A percentile compares a stretch with the other conserved stretches of the same genome.
These are phyloP conservation scores for Phoebastria nigripes DNA, from an alignment of 2,797 vertebrate genomes.

Conservation along the genomic window DNA sequence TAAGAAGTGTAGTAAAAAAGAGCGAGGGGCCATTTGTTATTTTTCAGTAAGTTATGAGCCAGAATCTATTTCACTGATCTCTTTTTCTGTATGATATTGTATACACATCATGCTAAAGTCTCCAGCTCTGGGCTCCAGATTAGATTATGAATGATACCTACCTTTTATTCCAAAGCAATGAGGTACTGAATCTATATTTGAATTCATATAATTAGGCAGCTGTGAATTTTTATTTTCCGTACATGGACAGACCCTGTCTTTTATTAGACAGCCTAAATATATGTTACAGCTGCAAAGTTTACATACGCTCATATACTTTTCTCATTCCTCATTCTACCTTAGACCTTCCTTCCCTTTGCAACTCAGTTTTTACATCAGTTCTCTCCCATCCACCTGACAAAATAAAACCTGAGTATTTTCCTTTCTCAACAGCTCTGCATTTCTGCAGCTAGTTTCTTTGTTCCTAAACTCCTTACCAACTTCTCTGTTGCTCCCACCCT, in stretches of 20 bases:
- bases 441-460: not conserved
- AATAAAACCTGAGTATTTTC: not conserved
- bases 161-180: not conserved
- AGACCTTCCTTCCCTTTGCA: not conserved
- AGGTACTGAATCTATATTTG: not conserved
- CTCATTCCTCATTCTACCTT: not conserved
- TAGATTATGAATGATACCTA: not conserved
- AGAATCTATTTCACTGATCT: not conserved
- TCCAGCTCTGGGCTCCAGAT: not conserved
- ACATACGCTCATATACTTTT: not conserved
- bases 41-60: not conserved
- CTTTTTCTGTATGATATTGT: not conserved
- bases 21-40: not conserved
- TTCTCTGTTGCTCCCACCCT: not conserved
- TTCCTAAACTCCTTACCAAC: not conserved
- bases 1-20: not conserved
- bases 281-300: not conserved
- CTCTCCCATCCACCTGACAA: not conserved
- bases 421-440: not conserved
- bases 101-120: not conserved
- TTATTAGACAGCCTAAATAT: not conserved
- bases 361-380: not conserved
- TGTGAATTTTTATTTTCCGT: not conserved
- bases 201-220: constrained; percentile 6
- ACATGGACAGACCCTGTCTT: not conserved